Conservation (phyloP, 2,797 vertebrate genomes). For the Macroramphosus scolopax region DNA sequence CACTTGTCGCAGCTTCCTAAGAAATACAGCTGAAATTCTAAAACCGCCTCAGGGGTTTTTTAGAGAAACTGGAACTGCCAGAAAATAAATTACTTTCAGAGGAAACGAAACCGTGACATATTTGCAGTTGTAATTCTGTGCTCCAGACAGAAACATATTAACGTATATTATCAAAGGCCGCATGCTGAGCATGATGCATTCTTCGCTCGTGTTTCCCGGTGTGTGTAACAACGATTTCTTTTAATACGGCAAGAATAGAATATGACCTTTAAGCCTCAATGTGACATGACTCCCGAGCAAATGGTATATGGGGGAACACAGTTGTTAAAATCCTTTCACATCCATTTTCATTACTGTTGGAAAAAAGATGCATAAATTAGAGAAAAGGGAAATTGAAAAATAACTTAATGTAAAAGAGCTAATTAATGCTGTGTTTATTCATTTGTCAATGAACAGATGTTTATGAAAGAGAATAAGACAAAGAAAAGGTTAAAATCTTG, state of each 20-base stretch:
- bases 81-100: slow-evolving; percentile 9
- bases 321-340: not conserved
- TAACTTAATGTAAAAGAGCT: too few species aligned
- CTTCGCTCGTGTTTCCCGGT: not conserved
- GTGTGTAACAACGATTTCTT: slow-evolving; percentile 4
- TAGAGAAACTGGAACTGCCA: slow-evolving; percentile 12
- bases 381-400: too few species aligned
- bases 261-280: not conserved
- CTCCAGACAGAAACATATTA: slow-evolving; percentile 10
- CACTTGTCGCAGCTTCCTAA: slow-evolving; percentile 9
- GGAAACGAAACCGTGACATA: slow-evolving; percentile 25
- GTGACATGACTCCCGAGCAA: slow-evolving; percentile 10
- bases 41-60: slow-evolving; percentile 4
- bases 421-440: too few species aligned
- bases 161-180: not conserved
- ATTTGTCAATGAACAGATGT: slow-evolving; percentile 3
- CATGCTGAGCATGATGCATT: slow-evolving; percentile 5
- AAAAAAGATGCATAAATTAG: too few species aligned
- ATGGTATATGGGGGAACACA: not conserved
- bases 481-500: slow-evolving; percentile 3
- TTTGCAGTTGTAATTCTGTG: slow-evolving; percentile 1
- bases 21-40: slow-evolving; percentile 27
- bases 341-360: too few species aligned
- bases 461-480: not conserved
- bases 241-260: slow-evolving; percentile 1